Conservation (phyloP, 2,797 vertebrate species). For the Selene dorsalis region DNA sequence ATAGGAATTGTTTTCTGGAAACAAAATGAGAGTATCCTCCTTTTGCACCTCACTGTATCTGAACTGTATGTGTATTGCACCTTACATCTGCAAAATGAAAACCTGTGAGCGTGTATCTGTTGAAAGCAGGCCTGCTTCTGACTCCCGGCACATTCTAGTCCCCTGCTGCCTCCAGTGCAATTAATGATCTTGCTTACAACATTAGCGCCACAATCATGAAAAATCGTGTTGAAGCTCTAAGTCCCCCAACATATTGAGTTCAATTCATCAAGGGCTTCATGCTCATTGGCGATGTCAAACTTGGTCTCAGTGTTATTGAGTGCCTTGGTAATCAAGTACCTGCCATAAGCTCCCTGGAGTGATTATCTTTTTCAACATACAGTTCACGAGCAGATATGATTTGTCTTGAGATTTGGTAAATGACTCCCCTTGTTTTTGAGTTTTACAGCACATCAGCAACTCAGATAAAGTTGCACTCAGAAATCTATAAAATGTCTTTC, state of each 20-base stretch:
- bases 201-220: constrained; percentile 72
- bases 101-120: constrained; percentile 2
- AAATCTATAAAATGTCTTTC: constrained; percentile 11
- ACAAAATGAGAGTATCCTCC: constrained; percentile 17
- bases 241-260: constrained; percentile 66
- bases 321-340: constrained; percentile 62
- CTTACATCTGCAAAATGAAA: constrained; percentile 21
- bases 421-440: constrained; percentile 28
- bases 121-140: constrained; percentile 26
- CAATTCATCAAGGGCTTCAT: constrained; percentile 72
- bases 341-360: constrained; percentile 47
- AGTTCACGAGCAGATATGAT: constrained; percentile 26
- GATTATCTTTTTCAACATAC: constrained; percentile 47
- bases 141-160: constrained; percentile 51
- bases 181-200: constrained; percentile 77
- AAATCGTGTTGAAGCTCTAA: constrained; percentile 60
- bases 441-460: neutral
- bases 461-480: constrained; percentile 7
- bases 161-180: constrained; percentile 56
- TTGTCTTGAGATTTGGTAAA: constrained; percentile 33
- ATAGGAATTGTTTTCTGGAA: neutral
- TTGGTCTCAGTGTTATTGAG: constrained; percentile 63
- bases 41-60: neutral
- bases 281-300: constrained; percentile 68
- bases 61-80: constrained; percentile 16